Evolutionary conservation across 2,797 vertebrate genomes (phyloP).

Genomic region (Sylvia borin): DNA sequence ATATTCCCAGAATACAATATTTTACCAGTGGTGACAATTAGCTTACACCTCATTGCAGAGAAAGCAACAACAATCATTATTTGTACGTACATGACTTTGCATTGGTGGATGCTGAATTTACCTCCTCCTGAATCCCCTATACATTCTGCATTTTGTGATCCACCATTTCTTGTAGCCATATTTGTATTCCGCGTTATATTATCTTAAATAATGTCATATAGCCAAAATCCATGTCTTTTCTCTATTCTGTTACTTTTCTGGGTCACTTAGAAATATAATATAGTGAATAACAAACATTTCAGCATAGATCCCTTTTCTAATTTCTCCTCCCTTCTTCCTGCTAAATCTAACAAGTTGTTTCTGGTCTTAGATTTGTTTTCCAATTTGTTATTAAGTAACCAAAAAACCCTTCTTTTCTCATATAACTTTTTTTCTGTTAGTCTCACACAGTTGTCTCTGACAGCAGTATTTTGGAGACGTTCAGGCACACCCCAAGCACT

Average conservation of each 20-base stretch:
- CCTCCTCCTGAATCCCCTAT: not conserved
- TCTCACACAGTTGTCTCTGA: not conserved
- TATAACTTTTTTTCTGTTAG: not conserved
- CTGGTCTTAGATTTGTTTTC: not conserved
- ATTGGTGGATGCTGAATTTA: not conserved
- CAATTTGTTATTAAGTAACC: not conserved
- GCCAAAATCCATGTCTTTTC: not conserved
- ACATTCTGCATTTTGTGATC: not conserved
- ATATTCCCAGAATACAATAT: not conserved
- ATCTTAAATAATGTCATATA: not conserved
- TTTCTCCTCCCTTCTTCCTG: not conserved
- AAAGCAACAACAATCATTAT: not conserved
- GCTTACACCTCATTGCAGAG: not conserved
- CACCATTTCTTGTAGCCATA: not conserved
- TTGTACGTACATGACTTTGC: accelerated
- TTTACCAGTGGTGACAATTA: not conserved
- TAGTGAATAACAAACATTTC: not conserved
- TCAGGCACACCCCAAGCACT: not conserved
- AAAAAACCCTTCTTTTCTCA: not conserved
- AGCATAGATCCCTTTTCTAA: not conserved
- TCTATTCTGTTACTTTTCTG: not conserved
- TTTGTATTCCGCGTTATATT: not conserved
- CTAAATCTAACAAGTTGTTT: not conserved
- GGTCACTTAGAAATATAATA: not conserved
- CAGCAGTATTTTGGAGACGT: not conserved